phyloP scores from a whole-genome alignment of 2,888 invertebrate genomes.

The Mythimna impura region DNA sequence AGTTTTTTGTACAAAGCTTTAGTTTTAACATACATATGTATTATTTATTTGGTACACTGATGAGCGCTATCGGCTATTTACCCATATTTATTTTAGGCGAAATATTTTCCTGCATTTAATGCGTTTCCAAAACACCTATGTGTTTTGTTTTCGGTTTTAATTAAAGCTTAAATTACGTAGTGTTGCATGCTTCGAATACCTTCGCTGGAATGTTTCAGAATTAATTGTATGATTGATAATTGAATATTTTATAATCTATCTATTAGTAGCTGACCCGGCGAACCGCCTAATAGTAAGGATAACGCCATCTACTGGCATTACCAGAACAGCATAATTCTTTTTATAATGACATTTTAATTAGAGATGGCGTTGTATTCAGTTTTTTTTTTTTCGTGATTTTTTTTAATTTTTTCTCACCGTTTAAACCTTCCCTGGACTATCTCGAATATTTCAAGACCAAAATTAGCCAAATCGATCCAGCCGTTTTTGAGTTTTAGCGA shows the following conservation, averaged over 20 bases:
- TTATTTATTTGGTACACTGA: slow-evolving; percentile 43
- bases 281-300: no score
- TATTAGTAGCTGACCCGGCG: no score
- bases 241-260: background rate
- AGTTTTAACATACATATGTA: slow-evolving; percentile 35
- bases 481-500: no score
- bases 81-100: slow-evolving; percentile 21
- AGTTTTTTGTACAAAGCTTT: slow-evolving; percentile 27
- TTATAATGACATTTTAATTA: no score
- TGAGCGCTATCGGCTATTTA: slow-evolving; percentile 42
- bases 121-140: slow-evolving; percentile 12
- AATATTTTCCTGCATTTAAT: slow-evolving; percentile 28
- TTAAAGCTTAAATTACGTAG: background rate
- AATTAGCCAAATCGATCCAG: no score
- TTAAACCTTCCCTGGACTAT: no score
- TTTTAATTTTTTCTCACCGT: no score
- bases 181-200: background rate
- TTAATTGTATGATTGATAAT: background rate
- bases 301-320: no score
- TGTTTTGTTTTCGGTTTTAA: slow-evolving; percentile 28
- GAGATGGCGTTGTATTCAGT: no score
- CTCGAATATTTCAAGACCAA: no score
- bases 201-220: slow-evolving; percentile 1
- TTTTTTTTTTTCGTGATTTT: no score
- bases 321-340: no score